Evolutionary conservation across 37 sponge, comb jelly and placozoan genomes (phyloP).

Genomic region (Amphimedon queenslandica): DNA sequence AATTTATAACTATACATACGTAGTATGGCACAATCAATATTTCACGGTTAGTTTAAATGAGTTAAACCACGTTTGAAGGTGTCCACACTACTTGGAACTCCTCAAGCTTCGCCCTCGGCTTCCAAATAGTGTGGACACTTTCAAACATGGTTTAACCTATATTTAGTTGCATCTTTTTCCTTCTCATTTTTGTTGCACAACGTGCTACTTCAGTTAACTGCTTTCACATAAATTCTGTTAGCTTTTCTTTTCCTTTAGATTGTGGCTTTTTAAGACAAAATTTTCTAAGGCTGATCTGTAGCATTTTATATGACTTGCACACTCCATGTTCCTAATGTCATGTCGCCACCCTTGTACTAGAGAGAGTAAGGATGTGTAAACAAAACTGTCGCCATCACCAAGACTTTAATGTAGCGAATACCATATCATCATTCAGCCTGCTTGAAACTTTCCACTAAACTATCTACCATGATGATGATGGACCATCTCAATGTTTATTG

Average conservation of each 20-base stretch:
- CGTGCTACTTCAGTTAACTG: constrained; percentile 24
- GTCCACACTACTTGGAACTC: background rate
- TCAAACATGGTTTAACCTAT: background rate
- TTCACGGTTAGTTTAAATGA: too few relatives aligned
- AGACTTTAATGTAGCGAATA: constrained; percentile 7
- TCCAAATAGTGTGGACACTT: background rate
- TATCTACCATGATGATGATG: constrained; percentile 1
- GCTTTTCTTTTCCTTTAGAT: constrained; percentile 1
- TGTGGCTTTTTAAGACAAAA: background rate
- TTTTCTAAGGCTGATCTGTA: constrained; percentile 30
- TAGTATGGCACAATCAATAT: too few relatives aligned
- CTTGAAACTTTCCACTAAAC: background rate
- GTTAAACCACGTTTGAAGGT: too few relatives aligned
- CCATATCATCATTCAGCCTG: constrained; percentile 5
- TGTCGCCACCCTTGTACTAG: background rate
- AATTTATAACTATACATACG: too few relatives aligned
- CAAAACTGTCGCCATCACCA: constrained; percentile 30
- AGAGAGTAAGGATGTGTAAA: background rate
- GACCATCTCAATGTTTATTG: constrained; percentile 2
- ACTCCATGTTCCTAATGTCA: constrained; percentile 8
- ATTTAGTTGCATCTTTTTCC: constrained; percentile 1
- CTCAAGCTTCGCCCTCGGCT: constrained; percentile 6
- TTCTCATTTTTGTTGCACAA: constrained; percentile 28
- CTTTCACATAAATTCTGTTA: background rate
- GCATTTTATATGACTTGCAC: constrained; percentile 24